Conservation (phyloP, 1,140 invertebrate genomes). For the Drosophila paulistorum region DNA sequence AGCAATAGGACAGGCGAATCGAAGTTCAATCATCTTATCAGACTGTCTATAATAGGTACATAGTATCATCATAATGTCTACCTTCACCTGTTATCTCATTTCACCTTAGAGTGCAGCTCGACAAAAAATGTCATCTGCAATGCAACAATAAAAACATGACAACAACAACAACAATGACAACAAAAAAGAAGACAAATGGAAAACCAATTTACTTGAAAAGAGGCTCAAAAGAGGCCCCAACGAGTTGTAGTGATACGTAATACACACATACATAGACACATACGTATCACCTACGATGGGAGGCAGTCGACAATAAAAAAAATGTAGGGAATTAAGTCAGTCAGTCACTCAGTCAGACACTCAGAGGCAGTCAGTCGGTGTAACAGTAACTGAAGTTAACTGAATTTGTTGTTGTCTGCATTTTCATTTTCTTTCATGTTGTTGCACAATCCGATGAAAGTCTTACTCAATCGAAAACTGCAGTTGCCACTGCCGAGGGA, state of each 20-base stretch:
- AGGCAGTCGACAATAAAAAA: constrained; percentile 48
- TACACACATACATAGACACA: neutral
- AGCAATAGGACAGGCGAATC: neutral
- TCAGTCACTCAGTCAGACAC: constrained; percentile 43
- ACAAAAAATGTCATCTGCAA: neutral
- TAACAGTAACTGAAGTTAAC: constrained; percentile 73
- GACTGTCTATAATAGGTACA: neutral
- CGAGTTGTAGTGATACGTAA: neutral
- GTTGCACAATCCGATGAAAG: constrained; percentile 53
- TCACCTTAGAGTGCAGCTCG: neutral
- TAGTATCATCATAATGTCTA: neutral
- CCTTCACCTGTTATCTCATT: constrained; percentile 8
- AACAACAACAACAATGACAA: neutral
- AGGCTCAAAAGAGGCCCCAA: neutral
- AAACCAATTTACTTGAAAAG: constrained; percentile 17
- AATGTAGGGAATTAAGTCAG: constrained; percentile 80
- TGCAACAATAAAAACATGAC: constrained; percentile 2
- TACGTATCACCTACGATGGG: constrained; percentile 21
- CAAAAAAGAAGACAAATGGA: neutral
- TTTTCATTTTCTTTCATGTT: constrained; percentile 30
- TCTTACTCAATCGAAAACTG: constrained; percentile 67
- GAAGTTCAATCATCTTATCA: constrained; percentile 2
- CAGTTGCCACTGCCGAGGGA: constrained; percentile 29
- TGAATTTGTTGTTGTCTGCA: constrained; percentile 57
- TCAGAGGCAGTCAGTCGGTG: constrained; percentile 33